Base-by-base conservation (phyloP, 2,888 invertebrate species). In the Parnassius glacialis region DNA sequence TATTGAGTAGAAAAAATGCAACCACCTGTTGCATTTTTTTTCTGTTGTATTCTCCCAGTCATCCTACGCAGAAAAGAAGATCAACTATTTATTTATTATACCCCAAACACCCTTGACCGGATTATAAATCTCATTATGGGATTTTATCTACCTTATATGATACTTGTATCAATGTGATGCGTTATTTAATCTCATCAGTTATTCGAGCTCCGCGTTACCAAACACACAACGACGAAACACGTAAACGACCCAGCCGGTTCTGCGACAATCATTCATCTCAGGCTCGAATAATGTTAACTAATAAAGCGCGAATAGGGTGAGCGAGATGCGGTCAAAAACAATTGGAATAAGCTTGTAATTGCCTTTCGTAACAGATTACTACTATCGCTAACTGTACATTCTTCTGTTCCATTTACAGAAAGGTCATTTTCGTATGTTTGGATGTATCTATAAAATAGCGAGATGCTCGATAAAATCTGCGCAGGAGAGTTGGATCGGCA, bases 381-480 rank as follows among this genome's bases (percentile, higher is more conserved):
- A 9, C 13, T 43, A 5, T 64, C 66, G 42, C 10, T 34, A 12
- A 9, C 34, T 12, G 41, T 11, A 47, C 9, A n/a, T 9, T 47
- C n/a, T 61, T 57, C 43, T 61, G 42, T 51, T 9, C 52, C 56
- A 75, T 75, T 72, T 68, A 68, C 70, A 70, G 76, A 82, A 69
- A 75, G 83, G 71, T 78, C 73, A 73, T 79, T 83, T 85, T 79
- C 68, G 80, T 7, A 45, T 74, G 67, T 78, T 74, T 67, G 64
- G 70, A 72, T 71, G 73, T 73, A 71, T 72, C 72, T 79, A 77
- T 80, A 81, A 85, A 85, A 84, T 85, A 84, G 79, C 81, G 72
- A 78, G 74, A 70, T 72, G 52, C 47, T 70, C 74, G 88, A 90
- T 90, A 90, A 87, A 81, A 90, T 90, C 87, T 76, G 81, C 80